Evolutionary conservation across 2,113 vertebrate genomes (phyloP).

Genomic region (Murina feae): DNA sequence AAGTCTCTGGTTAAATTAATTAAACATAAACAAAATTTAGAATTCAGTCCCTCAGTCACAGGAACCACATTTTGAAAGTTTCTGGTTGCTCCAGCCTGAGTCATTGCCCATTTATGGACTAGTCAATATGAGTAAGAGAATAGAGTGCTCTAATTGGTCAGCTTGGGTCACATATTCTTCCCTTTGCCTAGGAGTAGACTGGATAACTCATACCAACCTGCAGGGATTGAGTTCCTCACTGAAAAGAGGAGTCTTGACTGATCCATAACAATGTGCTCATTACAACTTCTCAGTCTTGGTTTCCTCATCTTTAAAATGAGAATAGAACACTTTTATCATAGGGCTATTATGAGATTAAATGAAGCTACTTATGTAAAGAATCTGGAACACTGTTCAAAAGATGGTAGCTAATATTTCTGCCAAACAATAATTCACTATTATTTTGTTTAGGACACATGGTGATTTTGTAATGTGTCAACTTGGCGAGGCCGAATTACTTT

Average conservation of each 20-base stretch:
- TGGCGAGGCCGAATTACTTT: not conserved
- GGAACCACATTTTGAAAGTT: constrained; percentile 4
- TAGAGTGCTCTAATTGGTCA: not conserved
- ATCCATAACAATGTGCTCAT: not conserved
- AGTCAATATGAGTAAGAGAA: not conserved
- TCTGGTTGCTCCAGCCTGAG: not conserved
- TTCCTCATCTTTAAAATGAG: not conserved
- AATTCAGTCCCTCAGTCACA: not conserved
- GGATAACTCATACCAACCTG: not conserved
- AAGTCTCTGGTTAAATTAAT: constrained; percentile 20
- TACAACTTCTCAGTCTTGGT: not conserved
- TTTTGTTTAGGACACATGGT: not conserved
- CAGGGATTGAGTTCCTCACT: not conserved
- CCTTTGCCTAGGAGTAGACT: not conserved
- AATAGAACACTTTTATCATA: constrained; percentile 23
- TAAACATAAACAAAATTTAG: not conserved
- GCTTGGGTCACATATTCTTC: not conserved
- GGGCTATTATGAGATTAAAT: not conserved
- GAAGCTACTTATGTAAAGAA: not conserved
- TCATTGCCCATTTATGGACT: not conserved
- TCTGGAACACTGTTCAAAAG: not conserved
- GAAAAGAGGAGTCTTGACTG: not conserved
- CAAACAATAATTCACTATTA: constrained; percentile 7
- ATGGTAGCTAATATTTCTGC: not conserved
- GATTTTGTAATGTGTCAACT: not conserved